Evolutionary conservation across 2,797 vertebrate genomes (phyloP).

Genomic region (Threskiornis aethiopicus): DNA sequence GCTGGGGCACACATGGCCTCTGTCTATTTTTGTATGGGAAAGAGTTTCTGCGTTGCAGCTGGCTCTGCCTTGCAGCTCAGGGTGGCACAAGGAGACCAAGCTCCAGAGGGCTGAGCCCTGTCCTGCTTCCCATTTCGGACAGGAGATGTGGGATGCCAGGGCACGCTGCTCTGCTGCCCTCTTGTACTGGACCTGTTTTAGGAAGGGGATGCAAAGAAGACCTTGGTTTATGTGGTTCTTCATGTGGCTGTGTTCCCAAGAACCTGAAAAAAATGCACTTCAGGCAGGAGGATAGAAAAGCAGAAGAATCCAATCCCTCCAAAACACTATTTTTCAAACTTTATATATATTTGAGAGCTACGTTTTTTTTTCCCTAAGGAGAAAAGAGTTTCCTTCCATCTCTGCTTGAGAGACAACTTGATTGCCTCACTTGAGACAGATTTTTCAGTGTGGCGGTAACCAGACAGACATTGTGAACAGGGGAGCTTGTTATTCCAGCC

Average conservation of each 20-base stretch:
- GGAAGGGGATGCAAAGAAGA: not conserved
- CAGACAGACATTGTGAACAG: not conserved
- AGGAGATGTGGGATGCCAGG: not conserved
- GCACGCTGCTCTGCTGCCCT: not conserved
- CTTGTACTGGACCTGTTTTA: not conserved
- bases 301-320: not conserved
- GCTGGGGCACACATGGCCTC: not conserved
- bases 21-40: not conserved
- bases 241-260: not conserved
- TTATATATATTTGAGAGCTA: slow-evolving; percentile 26
- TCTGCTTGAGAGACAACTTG: not conserved
- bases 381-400: slow-evolving; percentile 10
- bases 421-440: slow-evolving; percentile 13
- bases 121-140: not conserved
- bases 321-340: slow-evolving; percentile 27
- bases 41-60: not conserved
- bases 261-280: not conserved
- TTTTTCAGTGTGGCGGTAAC: slow-evolving; percentile 17
- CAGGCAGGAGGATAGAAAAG: not conserved
- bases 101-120: not conserved
- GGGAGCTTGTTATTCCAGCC: slow-evolving; percentile 15
- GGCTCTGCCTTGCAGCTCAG: not conserved
- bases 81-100: not conserved
- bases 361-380: slow-evolving; percentile 20
- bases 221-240: not conserved